Conservation (phyloP, 2,888 invertebrate genomes). For the Nymphalis polychloros region DNA sequence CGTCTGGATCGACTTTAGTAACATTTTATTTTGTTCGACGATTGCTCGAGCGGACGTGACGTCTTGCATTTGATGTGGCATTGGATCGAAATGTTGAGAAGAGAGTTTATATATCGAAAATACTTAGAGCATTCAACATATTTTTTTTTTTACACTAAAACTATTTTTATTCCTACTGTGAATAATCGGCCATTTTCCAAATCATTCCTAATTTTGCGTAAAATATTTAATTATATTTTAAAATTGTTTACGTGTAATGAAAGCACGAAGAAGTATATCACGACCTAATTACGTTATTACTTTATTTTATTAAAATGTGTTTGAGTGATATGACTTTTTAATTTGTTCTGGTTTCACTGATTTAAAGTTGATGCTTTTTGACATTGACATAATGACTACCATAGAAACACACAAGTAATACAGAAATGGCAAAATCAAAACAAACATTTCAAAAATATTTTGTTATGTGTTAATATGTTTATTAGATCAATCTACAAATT, state of each 20-base stretch:
- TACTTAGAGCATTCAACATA: constrained; percentile 6
- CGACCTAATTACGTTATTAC: background rate
- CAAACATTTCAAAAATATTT: constrained; percentile 1
- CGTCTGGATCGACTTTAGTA: constrained; percentile 52
- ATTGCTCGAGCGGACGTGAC: constrained; percentile 52
- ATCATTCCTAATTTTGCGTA: background rate
- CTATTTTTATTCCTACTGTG: background rate
- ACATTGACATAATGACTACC: background rate
- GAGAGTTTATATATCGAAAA: constrained; percentile 36
- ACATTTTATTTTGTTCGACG: constrained; percentile 54
- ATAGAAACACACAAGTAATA: background rate
- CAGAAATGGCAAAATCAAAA: background rate
- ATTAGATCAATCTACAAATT: background rate
- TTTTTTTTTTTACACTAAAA: constrained; percentile 32
- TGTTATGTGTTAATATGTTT: background rate
- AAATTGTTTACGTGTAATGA: constrained; percentile 9
- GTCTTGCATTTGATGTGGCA: constrained; percentile 51
- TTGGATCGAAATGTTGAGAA: constrained; percentile 40
- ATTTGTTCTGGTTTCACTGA: too few relatives aligned
- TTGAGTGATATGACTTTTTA: too few relatives aligned
- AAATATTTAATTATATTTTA: background rate
- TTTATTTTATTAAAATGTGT: too few relatives aligned
- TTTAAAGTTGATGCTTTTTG: background rate
- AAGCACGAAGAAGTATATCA: background rate
- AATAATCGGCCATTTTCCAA: background rate